Evolutionary conservation across 2,888 invertebrate genomes (phyloP).

Genomic region (Ceratothoa steindachneri): DNA sequence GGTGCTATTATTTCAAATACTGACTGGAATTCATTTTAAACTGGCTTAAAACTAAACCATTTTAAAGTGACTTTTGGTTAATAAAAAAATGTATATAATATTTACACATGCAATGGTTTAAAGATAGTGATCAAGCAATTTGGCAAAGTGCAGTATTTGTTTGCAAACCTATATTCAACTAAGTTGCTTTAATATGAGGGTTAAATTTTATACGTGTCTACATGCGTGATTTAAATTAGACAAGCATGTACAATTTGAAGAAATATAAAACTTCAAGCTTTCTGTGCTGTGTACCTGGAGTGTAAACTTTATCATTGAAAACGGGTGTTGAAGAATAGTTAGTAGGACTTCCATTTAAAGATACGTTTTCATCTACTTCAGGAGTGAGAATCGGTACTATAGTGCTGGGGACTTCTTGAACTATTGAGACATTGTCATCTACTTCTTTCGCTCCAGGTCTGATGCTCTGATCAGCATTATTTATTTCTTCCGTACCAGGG

Average conservation of each 20-base stretch:
- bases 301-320: background rate
- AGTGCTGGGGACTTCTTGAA: background rate
- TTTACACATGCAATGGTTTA: background rate
- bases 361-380: background rate
- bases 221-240: background rate
- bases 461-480: no score
- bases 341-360: background rate
- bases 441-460: no score
- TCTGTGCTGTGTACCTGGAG: background rate
- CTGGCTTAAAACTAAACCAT: no score
- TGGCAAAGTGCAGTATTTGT: background rate
- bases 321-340: background rate
- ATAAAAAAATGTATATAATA: constrained; percentile 16
- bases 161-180: no score
- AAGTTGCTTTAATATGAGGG: no score
- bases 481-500: no score
- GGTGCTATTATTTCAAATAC: no score
- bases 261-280: background rate
- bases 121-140: background rate
- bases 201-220: no score
- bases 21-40: no score
- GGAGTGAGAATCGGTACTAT: background rate
- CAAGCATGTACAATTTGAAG: background rate
- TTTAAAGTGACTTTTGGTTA: no score
- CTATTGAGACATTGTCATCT: background rate